Percentiles rank a stretch among this genome's conserved stretches.
Evolutionary conservation across 2,113 vertebrate genomes (phyloP).

Genomic region (Fulica atra): DNA sequence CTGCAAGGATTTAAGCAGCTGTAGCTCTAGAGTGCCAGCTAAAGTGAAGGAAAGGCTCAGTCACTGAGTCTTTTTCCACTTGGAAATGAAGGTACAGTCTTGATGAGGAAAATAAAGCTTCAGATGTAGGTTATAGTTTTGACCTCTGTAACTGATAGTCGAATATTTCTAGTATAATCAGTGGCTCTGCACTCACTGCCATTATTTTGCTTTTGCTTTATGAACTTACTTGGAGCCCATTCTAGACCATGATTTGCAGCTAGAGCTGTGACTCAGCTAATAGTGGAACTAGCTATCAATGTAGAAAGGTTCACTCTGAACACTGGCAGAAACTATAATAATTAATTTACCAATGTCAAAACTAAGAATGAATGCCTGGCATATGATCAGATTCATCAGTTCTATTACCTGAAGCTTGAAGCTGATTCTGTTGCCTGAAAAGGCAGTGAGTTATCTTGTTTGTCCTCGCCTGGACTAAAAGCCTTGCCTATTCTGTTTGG

Average conservation of each 20-base stretch:
- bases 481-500: neutral
- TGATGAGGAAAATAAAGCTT: neutral
- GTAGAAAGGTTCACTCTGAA: neutral
- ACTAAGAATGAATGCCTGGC: neutral
- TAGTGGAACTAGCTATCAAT: neutral
- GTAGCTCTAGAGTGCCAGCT: neutral
- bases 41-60: neutral
- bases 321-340: neutral
- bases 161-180: neutral
- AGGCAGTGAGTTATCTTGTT: neutral
- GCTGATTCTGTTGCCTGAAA: neutral
- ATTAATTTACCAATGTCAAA: neutral
- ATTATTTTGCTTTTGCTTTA: neutral
- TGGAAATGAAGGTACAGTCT: neutral
- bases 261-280: neutral
- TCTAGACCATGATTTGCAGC: fast-evolving
- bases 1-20: neutral
- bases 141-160: fast-evolving
- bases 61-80: neutral
- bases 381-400: neutral
- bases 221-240: neutral
- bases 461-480: neutral
- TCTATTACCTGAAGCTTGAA: neutral
- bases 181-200: neutral
- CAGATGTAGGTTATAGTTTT: neutral